A percentile compares a stretch with the other conserved stretches of the same genome.
These are phyloP conservation scores for Gavialis gangeticus DNA, from an alignment of 2,113 vertebrate species.

Conservation along the genomic window DNA sequence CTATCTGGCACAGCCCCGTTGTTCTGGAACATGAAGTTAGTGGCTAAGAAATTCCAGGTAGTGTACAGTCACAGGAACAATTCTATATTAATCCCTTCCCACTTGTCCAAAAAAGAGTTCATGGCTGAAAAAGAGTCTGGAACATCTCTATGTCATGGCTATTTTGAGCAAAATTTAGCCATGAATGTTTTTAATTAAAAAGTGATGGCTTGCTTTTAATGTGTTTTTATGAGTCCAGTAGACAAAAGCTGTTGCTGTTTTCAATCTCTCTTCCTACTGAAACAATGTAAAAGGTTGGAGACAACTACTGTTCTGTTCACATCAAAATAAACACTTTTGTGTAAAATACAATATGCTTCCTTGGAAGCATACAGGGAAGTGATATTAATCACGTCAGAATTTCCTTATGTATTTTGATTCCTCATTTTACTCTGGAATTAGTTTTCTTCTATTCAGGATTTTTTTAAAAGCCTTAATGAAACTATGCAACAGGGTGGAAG, in stretches of 20 bases:
- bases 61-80: not conserved
- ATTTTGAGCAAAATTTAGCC: not conserved
- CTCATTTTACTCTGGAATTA: not conserved
- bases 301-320: not conserved
- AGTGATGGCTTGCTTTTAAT: not conserved
- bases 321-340: not conserved
- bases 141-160: not conserved
- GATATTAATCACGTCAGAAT: not conserved
- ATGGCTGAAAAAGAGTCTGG: rapidly evolving
- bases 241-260: not conserved
- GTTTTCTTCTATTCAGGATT: not conserved
- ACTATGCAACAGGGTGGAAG: not conserved
- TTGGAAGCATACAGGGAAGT: not conserved
- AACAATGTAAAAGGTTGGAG: not conserved
- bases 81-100: not conserved
- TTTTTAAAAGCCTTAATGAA: not conserved
- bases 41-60: not conserved
- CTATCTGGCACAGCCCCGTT: not conserved
- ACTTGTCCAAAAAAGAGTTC: not conserved
- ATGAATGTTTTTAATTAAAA: not conserved
- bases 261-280: not conserved
- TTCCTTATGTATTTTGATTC: not conserved
- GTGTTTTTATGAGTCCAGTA: not conserved
- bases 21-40: not conserved
- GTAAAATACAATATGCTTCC: not conserved